Conservation (phyloP, 2,797 vertebrate species). For the Limnodromus scolopaceus region DNA sequence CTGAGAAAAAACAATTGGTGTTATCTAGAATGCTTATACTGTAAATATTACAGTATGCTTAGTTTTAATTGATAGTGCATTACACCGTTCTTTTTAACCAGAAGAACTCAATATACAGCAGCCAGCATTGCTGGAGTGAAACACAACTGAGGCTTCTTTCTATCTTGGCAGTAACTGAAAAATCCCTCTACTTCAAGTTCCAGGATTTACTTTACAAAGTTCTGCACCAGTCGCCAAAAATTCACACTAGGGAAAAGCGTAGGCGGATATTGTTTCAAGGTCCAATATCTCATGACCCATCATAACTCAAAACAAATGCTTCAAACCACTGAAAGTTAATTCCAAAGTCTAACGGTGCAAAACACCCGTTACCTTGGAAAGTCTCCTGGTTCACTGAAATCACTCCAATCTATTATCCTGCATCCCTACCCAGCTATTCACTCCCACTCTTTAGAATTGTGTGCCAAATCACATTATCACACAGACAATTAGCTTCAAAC, state of each 20-base stretch:
- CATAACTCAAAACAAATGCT: constrained; percentile 73
- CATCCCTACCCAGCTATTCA: constrained; percentile 16
- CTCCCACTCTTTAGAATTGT: constrained; percentile 1
- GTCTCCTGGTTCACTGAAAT: neutral
- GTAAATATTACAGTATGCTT: neutral
- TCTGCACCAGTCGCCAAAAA: constrained; percentile 58
- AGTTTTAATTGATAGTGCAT: neutral
- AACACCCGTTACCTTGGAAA: constrained; percentile 37
- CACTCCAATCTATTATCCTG: neutral
- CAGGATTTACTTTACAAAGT: constrained; percentile 60
- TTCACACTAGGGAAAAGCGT: constrained; percentile 55
- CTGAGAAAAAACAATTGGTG: neutral
- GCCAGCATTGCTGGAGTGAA: constrained; percentile 29
- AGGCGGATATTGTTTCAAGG: constrained; percentile 64
- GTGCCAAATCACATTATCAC: constrained; percentile 45
- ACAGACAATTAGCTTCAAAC: constrained; percentile 11
- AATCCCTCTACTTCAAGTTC: constrained; percentile 59
- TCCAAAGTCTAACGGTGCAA: constrained; percentile 25
- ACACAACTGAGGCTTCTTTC: constrained; percentile 63
- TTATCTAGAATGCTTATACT: neutral
- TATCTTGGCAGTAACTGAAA: constrained; percentile 57
- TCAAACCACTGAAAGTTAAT: constrained; percentile 65
- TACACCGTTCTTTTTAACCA: neutral
- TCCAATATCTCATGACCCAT: constrained; percentile 64
- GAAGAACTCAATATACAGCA: neutral